Evolutionary conservation across 2,113 vertebrate species (phyloP).

Genomic region (Siphamia tubifer): DNA sequence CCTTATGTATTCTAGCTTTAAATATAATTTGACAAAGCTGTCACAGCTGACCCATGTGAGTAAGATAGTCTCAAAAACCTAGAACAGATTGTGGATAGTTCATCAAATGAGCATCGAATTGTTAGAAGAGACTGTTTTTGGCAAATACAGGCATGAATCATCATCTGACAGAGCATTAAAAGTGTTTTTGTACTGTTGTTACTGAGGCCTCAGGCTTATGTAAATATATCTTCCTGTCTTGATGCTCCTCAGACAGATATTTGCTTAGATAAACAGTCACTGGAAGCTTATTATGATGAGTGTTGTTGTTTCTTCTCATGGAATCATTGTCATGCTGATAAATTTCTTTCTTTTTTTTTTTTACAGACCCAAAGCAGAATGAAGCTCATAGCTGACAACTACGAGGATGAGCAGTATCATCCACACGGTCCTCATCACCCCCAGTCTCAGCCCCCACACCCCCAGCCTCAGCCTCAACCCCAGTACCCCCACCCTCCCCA

Average conservation of each 20-base stretch:
- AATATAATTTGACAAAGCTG: no score
- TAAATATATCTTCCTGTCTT: background rate
- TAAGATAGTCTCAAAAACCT: no score
- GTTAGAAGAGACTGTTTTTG: no score
- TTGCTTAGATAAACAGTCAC: no score
- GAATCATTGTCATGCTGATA: background rate
- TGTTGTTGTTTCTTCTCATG: background rate
- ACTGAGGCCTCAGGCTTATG: background rate
- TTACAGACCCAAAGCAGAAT: constrained; percentile 97
- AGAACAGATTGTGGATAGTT: no score
- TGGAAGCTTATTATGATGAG: no score
- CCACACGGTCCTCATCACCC: constrained; percentile 88
- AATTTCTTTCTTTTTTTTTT: constrained; percentile 37
- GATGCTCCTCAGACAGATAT: no score
- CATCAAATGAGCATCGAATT: no score
- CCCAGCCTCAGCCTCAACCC: constrained; percentile 87
- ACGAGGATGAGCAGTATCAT: constrained; percentile 94
- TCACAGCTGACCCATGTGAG: no score
- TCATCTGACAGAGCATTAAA: background rate
- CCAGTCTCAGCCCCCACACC: constrained; percentile 85
- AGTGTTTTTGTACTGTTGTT: background rate
- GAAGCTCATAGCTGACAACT: constrained; percentile 97
- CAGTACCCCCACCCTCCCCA: constrained; percentile 84
- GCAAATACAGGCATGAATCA: background rate
- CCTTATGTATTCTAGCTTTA: no score